Evolutionary conservation across 2,113 vertebrate species (phyloP).

Genomic region (Sturnira hondurensis): DNA sequence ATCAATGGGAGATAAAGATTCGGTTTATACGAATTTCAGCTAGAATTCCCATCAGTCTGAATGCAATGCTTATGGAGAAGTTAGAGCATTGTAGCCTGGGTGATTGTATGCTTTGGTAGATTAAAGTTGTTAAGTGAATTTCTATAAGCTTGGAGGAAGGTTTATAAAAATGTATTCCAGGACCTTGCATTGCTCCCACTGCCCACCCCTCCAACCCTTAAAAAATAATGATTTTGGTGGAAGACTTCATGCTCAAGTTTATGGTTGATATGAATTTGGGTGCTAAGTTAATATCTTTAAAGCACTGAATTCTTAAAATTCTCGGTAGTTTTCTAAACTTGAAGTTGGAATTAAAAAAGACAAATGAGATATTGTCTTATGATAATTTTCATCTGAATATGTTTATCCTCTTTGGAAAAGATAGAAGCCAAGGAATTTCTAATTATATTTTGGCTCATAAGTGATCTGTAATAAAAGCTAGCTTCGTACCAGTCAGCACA

Average conservation of each 20-base stretch:
- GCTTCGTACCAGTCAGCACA: neutral
- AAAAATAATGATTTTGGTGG: constrained; percentile 20
- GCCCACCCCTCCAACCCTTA: neutral
- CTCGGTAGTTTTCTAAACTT: constrained; percentile 43
- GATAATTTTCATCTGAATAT: constrained; percentile 11
- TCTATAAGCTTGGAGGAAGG: neutral
- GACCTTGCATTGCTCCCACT: neutral
- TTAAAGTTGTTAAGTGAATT: neutral
- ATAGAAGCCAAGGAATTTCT: constrained; percentile 16
- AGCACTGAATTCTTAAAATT: constrained; percentile 35
- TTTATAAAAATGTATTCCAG: neutral
- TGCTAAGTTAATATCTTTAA: constrained; percentile 23
- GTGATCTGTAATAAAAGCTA: constrained; percentile 36
- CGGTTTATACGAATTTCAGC: neutral
- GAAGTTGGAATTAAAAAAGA: neutral
- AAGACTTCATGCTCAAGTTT: neutral
- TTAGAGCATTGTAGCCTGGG: neutral
- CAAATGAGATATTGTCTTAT: neutral
- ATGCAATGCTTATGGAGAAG: neutral
- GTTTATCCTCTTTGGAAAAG: constrained; percentile 30
- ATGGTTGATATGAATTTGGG: constrained; percentile 1
- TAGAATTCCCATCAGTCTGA: neutral
- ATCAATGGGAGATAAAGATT: neutral
- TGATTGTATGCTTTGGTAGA: neutral
- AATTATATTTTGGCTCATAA: constrained; percentile 46